Evolutionary conservation across 2,888 invertebrate genomes (phyloP), one percentile per base, ranked within the genome.

Genomic region (Phyllotreta striolata): DNA sequence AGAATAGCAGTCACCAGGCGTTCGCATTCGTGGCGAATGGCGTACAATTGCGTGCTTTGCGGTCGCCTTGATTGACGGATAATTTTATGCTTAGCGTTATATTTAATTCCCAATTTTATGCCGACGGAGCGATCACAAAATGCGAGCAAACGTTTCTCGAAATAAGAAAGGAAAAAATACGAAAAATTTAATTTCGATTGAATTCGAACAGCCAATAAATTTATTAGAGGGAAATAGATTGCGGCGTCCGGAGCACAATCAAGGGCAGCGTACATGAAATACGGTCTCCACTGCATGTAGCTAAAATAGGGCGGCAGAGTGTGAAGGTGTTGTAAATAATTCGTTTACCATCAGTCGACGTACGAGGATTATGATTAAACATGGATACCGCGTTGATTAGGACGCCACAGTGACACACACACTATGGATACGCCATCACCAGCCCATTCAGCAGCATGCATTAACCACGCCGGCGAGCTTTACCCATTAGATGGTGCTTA

Each of bases 251-350:
- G 24, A 24, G 24, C 24, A 24, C 24, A 24, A 24, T 24, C 24
- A 24, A 24, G 24, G 24, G 4, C 39, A 14, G 14, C 52, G 39
- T 39, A n/a, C 34, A 47, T 58, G 49, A 58, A 58, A 58, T 51
- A 59, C 52, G 40, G 47, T 14, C 24, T 24, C 37, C 38, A n/a
- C n/a, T n/a, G n/a, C n/a, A 41, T 43, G 35, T 40, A 51, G 59
- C 51, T 58, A 44, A 34, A 37, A 38, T 14, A 34, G 14, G 38
- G 37, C 34, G 44, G 44, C 52, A 9, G 52, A 52, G 52, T 52
- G 59, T 52, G 52, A 52, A 59, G 52, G 43, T 43, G 52, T 60
- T 60, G 44, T 60, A 40, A 60, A 60, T 60, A 60, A 60, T 60
- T 60, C 52, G 52, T 35, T 60, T 60, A 60, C 52, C 59, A 60